Conservation (phyloP, 2,113 vertebrate species). For the Ceyx margarethae region DNA sequence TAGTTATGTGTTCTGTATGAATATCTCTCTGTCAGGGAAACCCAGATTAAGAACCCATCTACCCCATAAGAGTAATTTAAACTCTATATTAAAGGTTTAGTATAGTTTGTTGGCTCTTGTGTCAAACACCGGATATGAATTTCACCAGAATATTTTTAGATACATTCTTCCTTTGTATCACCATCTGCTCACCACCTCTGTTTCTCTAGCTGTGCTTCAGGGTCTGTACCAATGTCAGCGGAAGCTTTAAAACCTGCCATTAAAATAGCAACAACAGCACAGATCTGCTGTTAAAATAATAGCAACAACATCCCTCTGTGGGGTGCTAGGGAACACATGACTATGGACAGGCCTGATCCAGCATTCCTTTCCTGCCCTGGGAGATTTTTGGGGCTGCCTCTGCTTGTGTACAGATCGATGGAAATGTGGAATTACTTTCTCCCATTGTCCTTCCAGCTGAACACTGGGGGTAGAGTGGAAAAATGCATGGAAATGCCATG, state of each 20-base stretch:
- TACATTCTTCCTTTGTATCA: slow-evolving; percentile 45
- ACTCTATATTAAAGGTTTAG: background rate
- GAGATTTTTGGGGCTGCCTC: background rate
- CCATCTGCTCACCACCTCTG: slow-evolving; percentile 64
- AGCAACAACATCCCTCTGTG: slow-evolving; percentile 63
- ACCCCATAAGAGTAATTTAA: background rate
- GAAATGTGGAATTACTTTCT: slow-evolving; percentile 56
- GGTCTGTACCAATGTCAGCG: slow-evolving; percentile 52
- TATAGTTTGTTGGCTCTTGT: background rate
- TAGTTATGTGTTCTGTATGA: background rate
- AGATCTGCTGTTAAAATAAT: slow-evolving; percentile 64
- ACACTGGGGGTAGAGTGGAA: slow-evolving; percentile 20
- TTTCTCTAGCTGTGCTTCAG: slow-evolving; percentile 45
- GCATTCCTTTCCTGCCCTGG: slow-evolving; percentile 22
- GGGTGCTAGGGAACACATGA: slow-evolving; percentile 38
- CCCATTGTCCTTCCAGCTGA: slow-evolving; percentile 36
- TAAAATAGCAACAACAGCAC: slow-evolving; percentile 62
- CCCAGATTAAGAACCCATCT: background rate
- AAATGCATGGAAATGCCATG: slow-evolving; percentile 22
- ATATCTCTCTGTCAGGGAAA: background rate
- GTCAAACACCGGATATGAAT: slow-evolving; percentile 10
- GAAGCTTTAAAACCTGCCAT: slow-evolving; percentile 64
- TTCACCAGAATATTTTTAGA: slow-evolving; percentile 54
- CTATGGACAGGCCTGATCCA: slow-evolving; percentile 23
- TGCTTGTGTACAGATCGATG: background rate